A percentile compares a stretch with the other conserved stretches of the same genome.
These are phyloP conservation scores for Apocheima hispidaria DNA, from an alignment of 2,888 invertebrate species.

Conservation along the genomic window DNA sequence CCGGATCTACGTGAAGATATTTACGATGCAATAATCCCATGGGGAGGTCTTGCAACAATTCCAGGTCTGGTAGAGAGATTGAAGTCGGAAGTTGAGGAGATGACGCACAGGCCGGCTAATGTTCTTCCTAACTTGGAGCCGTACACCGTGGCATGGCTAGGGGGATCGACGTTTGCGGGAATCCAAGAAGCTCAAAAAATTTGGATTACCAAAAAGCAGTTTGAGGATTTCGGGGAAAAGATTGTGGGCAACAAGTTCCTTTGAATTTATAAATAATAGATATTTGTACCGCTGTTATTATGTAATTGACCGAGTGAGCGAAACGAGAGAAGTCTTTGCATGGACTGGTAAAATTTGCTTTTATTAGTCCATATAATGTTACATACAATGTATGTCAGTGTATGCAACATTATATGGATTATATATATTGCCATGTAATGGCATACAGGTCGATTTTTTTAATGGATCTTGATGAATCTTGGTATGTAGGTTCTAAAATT, in stretches of 20 bases:
- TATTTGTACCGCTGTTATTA: neutral
- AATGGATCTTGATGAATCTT: too few relatives aligned
- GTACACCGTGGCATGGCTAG: constrained; percentile 68
- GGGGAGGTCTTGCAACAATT: constrained; percentile 66
- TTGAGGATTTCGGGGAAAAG: constrained; percentile 68
- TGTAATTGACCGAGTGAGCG: too few relatives aligned
- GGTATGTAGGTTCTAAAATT: too few relatives aligned
- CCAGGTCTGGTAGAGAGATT: constrained; percentile 65
- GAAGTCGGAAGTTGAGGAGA: constrained; percentile 54
- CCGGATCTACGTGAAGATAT: constrained; percentile 57
- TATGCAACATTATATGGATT: too few relatives aligned
- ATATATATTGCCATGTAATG: too few relatives aligned
- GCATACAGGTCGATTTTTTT: too few relatives aligned
- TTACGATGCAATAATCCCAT: constrained; percentile 59
- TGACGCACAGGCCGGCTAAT: constrained; percentile 50
- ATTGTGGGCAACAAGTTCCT: constrained; percentile 69
- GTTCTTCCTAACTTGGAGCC: constrained; percentile 61
- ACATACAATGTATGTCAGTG: too few relatives aligned
- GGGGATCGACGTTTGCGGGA: constrained; percentile 72
- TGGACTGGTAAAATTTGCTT: too few relatives aligned
- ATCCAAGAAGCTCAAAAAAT: constrained; percentile 59
- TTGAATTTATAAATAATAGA: constrained; percentile 22
- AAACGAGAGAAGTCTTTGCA: too few relatives aligned
- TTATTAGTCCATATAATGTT: too few relatives aligned
- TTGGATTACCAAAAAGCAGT: constrained; percentile 69